A percentile compares a stretch with the other conserved stretches of the same genome.
Evolutionary conservation across 1,140 invertebrate species (phyloP).

Genomic region (Holotrichia oblita): DNA sequence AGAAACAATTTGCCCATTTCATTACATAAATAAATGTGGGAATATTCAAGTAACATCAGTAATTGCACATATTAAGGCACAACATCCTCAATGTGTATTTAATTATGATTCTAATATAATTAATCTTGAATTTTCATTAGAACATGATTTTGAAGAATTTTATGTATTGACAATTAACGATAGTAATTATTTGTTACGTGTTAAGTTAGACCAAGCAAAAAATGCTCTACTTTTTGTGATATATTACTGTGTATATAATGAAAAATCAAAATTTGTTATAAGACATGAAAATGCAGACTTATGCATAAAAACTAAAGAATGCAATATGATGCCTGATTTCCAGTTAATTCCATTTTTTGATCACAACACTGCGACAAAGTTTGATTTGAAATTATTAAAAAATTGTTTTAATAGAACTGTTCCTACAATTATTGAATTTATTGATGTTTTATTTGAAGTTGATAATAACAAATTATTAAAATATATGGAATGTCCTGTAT

Average conservation of each 20-base stretch:
- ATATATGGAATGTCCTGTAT: constrained; percentile 77
- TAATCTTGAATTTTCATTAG: not conserved
- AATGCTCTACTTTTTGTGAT: constrained; percentile 8
- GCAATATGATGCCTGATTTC: not conserved
- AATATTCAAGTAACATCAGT: not conserved
- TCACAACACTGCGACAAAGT: not conserved
- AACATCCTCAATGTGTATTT: not conserved
- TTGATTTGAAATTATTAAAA: not conserved
- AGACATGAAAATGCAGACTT: constrained; percentile 20
- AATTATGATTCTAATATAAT: not conserved
- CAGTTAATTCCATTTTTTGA: not conserved
- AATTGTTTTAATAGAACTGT: not conserved
- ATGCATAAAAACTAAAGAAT: constrained; percentile 1
- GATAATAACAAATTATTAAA: constrained; percentile 38
- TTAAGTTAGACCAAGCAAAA: not conserved
- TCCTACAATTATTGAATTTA: not conserved
- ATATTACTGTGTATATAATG: not conserved
- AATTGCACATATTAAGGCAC: not conserved
- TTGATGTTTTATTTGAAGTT: not conserved
- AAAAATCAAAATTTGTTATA: not conserved
- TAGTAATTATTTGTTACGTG: not conserved
- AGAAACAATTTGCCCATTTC: constrained; percentile 8
- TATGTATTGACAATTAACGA: not conserved
- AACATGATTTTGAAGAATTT: constrained; percentile 22
- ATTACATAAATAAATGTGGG: not conserved